phyloP scores from a whole-genome alignment of 2,797 vertebrate genomes.

The Pangasius larnaudii region DNA sequence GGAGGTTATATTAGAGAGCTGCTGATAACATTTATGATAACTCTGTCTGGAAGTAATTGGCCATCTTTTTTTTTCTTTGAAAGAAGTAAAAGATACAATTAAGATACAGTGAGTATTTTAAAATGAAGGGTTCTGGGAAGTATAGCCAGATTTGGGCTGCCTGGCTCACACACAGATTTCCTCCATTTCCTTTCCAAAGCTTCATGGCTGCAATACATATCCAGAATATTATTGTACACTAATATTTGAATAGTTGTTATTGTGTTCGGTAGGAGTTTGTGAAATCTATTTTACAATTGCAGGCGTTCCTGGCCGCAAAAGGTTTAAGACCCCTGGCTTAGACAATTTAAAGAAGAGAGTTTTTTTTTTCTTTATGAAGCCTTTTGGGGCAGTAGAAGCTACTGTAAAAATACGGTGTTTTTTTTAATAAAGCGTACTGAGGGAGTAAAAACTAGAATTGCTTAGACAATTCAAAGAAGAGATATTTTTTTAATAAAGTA shows the following conservation, averaged over 20 bases:
- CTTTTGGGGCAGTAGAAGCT: background rate
- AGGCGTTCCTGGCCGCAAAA: background rate
- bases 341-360: background rate
- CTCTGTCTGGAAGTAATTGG: background rate
- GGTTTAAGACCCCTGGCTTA: background rate
- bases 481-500: background rate
- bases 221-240: background rate
- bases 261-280: background rate
- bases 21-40: background rate
- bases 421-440: background rate
- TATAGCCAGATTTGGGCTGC: background rate
- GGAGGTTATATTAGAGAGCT: background rate
- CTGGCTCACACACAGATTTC: background rate
- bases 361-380: background rate
- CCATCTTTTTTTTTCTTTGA: background rate
- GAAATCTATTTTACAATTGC: background rate
- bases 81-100: background rate
- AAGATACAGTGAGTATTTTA: background rate
- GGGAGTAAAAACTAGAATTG: background rate
- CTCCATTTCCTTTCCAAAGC: background rate
- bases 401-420: background rate
- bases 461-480: background rate
- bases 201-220: background rate
- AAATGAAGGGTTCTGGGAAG: background rate
- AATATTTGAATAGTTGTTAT: background rate